A percentile compares a stretch with the other conserved stretches of the same genome.
Evolutionary conservation across 2,797 vertebrate species (phyloP).

Genomic region (Adelosebastes latens): DNA sequence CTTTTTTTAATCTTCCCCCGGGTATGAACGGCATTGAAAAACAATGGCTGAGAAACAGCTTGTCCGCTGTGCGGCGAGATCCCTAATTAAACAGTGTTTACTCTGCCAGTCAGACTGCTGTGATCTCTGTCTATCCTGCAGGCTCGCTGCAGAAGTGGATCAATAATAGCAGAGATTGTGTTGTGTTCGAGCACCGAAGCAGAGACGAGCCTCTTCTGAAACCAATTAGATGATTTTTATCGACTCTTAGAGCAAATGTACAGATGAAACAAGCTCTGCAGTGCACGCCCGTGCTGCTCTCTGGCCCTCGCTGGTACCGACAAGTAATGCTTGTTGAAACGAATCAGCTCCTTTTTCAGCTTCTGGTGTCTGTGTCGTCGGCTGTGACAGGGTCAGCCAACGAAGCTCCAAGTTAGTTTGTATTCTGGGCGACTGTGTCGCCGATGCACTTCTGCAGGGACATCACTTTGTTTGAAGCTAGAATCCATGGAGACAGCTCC

Average conservation of each 20-base stretch:
- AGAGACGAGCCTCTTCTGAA: constrained; percentile 54
- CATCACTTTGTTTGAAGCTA: background rate
- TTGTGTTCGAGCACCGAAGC: constrained; percentile 53
- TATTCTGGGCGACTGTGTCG: constrained; percentile 2
- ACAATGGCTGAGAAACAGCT: background rate
- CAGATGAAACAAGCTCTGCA: constrained; percentile 26
- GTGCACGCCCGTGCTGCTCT: background rate
- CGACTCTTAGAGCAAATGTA: constrained; percentile 48
- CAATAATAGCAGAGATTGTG: constrained; percentile 68
- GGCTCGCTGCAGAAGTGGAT: constrained; percentile 46
- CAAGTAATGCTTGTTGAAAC: constrained; percentile 17
- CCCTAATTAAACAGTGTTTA: constrained; percentile 63
- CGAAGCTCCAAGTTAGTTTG: constrained; percentile 14
- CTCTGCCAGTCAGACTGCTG: constrained; percentile 40
- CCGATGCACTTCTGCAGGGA: background rate
- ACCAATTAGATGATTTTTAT: constrained; percentile 70
- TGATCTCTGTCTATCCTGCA: constrained; percentile 50
- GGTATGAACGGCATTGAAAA: background rate
- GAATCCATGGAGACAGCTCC: background rate
- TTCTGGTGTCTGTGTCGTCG: background rate
- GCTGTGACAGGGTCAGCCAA: constrained; percentile 3
- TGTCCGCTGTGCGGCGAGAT: constrained; percentile 15
- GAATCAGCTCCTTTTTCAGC: constrained; percentile 13
- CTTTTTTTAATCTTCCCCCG: background rate
- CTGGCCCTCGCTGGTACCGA: background rate